These are phyloP conservation scores for Pristionchus fissidentatus DNA, from an alignment of 2,888 invertebrate species.

Conservation along the genomic window DNA sequence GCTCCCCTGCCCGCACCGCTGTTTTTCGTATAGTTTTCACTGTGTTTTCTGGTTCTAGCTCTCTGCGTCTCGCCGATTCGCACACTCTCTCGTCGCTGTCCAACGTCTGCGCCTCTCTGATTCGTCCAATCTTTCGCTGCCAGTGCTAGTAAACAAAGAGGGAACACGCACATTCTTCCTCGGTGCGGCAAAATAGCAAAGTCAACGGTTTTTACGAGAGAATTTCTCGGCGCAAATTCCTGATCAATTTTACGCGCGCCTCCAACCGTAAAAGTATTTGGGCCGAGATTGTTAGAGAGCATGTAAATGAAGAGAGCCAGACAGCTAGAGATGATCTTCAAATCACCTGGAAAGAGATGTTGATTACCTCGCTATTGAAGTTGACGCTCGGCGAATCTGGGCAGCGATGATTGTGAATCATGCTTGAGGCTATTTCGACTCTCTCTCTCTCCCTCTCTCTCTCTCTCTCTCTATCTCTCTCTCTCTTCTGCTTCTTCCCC, in stretches of 20 bases:
- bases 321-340: no score
- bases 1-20: no score
- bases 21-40: slow-evolving; percentile 12
- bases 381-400: no score
- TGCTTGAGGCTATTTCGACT: slow-evolving; percentile 9
- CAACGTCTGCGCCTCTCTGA: neutral
- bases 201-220: neutral
- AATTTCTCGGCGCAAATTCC: neutral
- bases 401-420: slow-evolving; percentile 9
- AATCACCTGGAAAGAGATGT: no score
- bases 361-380: no score
- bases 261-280: no score
- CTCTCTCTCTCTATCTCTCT: neutral
- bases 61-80: neutral
- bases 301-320: no score
- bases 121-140: neutral
- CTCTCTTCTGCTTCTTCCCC: no score
- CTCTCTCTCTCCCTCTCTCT: neutral
- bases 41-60: neutral
- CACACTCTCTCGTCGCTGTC: neutral
- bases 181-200: no score
- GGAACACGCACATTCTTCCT: no score
- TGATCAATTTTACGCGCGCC: no score
- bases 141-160: neutral
- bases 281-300: no score